phyloP scores from a whole-genome alignment of 2,113 vertebrate species.

The Cyanoderma ruficeps region DNA sequence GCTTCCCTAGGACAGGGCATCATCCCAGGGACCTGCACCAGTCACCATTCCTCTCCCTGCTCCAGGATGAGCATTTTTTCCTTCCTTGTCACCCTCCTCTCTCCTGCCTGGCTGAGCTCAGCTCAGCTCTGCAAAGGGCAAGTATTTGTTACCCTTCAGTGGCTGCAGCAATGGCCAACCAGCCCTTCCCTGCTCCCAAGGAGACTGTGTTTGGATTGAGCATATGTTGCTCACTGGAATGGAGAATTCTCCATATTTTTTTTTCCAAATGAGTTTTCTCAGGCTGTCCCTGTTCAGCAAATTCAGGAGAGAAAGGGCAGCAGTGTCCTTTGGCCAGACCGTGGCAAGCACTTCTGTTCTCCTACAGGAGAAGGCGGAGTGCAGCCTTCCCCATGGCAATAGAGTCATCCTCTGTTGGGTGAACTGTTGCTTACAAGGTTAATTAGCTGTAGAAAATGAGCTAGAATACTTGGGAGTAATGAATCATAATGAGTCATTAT shows the following conservation, averaged over 20 bases:
- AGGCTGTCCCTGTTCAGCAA: background rate
- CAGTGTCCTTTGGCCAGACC: background rate
- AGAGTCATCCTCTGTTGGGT: background rate
- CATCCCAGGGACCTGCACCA: background rate
- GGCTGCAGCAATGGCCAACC: background rate
- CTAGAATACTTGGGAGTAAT: background rate
- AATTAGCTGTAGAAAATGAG: constrained; percentile 30
- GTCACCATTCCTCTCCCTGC: background rate
- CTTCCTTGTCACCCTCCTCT: background rate
- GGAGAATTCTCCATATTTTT: background rate
- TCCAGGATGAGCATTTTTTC: background rate
- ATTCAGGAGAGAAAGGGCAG: background rate
- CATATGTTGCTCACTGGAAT: background rate
- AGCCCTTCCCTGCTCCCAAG: background rate
- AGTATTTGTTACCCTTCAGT: background rate
- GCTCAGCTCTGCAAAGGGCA: background rate
- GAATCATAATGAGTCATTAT: background rate
- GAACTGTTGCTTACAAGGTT: background rate
- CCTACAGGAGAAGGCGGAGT: background rate
- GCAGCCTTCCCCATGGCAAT: background rate
- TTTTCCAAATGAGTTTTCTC: background rate
- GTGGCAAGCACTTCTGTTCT: background rate
- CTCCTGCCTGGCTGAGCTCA: background rate
- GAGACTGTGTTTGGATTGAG: background rate
- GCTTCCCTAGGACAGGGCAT: background rate